A percentile compares a stretch with the other conserved stretches of the same genome.
Conservation (phyloP, 2,888 invertebrate genomes). For the Heterodera filipjevi region DNA sequence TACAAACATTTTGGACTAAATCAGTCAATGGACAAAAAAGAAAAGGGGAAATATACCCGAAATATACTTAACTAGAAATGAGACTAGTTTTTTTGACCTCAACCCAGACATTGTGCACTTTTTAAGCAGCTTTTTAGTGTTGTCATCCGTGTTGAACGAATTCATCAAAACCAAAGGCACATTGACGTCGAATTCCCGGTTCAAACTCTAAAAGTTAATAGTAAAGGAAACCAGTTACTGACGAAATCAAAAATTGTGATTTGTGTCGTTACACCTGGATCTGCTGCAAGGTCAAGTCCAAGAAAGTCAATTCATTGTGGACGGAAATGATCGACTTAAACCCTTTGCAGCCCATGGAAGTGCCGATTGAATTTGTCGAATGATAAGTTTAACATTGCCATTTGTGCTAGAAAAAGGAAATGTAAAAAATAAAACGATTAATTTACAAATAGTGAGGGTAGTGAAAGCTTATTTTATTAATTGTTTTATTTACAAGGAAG, state of each 20-base stretch:
- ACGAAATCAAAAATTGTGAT: background rate
- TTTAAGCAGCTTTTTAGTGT: conserved; percentile 88
- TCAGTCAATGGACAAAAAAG: no score
- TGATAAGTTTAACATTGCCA: conserved; percentile 22
- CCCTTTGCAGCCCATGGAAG: conserved; percentile 92
- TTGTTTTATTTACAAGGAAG: background rate
- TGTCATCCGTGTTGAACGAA: conserved; percentile 98
- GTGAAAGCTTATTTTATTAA: no score
- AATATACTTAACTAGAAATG: no score
- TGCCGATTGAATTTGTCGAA: conserved; percentile 72
- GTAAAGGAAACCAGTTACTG: no score
- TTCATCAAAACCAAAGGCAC: conserved; percentile 98
- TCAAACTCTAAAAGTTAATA: conserved; percentile 70
- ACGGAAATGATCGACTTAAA: conserved; percentile 94
- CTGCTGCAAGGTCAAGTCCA: conserved; percentile 93
- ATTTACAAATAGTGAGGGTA: no score
- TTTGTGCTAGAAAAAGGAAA: no score
- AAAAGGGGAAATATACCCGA: no score
- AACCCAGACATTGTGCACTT: conserved; percentile 78
- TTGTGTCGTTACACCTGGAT: conserved; percentile 88
- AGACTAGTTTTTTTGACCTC: no score
- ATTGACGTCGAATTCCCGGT: conserved; percentile 89
- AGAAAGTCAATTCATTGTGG: conserved; percentile 87
- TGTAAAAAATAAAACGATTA: no score
- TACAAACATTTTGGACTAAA: no score